phyloP scores from a whole-genome alignment of 1,140 invertebrate genomes.

The Macrobrachium rosenbergii region DNA sequence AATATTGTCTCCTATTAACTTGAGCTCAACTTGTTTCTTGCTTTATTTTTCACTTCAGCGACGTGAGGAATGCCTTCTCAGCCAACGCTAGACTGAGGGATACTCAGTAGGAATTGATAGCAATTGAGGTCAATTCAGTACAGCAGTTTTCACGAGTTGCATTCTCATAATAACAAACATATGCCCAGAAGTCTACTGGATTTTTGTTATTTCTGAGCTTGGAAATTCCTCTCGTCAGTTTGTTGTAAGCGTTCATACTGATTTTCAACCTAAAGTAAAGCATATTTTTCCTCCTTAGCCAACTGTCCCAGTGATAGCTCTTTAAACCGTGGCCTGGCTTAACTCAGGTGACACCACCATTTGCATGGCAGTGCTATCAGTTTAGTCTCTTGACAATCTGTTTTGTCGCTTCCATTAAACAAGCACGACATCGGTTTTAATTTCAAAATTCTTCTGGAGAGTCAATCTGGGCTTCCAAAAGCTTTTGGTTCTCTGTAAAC shows the following conservation, averaged over 20 bases:
- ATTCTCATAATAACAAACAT: no score
- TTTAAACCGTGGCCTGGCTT: slow-evolving; percentile 13
- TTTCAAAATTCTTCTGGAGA: slow-evolving; percentile 4
- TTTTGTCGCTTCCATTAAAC: not conserved
- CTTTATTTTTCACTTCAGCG: no score
- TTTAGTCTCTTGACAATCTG: slow-evolving; percentile 12
- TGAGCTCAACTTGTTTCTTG: no score
- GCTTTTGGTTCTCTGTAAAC: slow-evolving; percentile 9
- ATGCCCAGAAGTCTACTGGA: no score
- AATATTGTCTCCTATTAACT: no score
- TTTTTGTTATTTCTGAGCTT: no score
- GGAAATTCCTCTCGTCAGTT: not conserved
- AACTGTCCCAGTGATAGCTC: slow-evolving; percentile 14
- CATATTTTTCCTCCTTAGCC: slow-evolving; percentile 14
- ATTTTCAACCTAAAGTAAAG: not conserved
- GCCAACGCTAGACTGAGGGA: no score
- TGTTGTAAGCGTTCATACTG: not conserved
- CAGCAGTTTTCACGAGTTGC: no score
- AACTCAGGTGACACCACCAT: not conserved
- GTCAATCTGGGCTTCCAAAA: not conserved
- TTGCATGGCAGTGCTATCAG: not conserved
- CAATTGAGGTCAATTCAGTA: no score
- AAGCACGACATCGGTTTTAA: not conserved
- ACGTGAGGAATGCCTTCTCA: no score
- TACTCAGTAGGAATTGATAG: no score